These are phyloP conservation scores for Yponomeuta cagnagella DNA, from an alignment of 2,888 invertebrate genomes.

Conservation along the genomic window DNA sequence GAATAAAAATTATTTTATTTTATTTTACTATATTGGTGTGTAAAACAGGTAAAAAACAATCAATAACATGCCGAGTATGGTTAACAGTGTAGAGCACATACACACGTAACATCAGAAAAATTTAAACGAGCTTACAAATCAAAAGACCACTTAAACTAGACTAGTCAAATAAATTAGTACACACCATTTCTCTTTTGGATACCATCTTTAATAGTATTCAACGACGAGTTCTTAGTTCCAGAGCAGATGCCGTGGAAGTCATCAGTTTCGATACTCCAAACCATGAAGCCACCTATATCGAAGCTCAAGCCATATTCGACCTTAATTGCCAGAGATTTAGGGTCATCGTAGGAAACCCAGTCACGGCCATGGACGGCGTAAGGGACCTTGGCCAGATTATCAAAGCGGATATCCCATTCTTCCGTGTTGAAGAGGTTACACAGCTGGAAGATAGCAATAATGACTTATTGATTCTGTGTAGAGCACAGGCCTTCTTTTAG, in stretches of 20 bases:
- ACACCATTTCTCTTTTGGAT: conserved; percentile 22
- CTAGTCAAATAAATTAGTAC: not conserved
- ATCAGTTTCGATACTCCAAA: conserved; percentile 89
- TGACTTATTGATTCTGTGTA: no score
- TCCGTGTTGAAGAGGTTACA: conserved; percentile 67
- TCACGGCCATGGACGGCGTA: conserved; percentile 75
- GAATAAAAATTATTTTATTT: no score
- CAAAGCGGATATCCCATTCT: conserved; percentile 73
- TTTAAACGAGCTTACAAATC: no score
- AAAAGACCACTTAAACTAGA: no score
- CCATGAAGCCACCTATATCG: conserved; percentile 77
- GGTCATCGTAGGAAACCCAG: conserved; percentile 84
- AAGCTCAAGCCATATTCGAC: conserved; percentile 52
- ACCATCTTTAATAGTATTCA: conserved; percentile 73
- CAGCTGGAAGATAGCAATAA: conserved; percentile 46
- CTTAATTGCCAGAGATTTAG: conserved; percentile 70
- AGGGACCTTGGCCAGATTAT: conserved; percentile 75
- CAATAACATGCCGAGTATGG: no score
- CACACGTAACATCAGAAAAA: no score
- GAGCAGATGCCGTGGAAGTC: conserved; percentile 81
- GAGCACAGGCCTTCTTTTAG: no score
- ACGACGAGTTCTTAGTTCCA: conserved; percentile 72
- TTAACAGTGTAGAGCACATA: no score
- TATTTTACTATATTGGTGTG: no score
- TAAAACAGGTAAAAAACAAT: no score